These are phyloP conservation scores for Aporophyla lueneburgensis DNA, from an alignment of 2,888 invertebrate genomes.

Conservation along the genomic window DNA sequence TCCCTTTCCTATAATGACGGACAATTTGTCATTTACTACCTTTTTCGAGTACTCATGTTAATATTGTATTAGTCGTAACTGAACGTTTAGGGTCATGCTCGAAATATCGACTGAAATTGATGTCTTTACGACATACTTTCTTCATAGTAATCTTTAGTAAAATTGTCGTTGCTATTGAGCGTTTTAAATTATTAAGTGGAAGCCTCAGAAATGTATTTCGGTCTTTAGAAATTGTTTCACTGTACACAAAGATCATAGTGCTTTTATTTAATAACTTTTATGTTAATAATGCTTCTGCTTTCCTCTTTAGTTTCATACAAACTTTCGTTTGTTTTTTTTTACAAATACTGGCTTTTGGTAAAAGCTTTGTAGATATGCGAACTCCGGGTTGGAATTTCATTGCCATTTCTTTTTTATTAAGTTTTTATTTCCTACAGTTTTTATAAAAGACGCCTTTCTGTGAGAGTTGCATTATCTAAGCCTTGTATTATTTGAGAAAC, in stretches of 20 bases:
- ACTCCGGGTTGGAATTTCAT: conserved; percentile 39
- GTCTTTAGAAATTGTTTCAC: conserved; percentile 27
- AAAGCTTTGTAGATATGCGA: conserved; percentile 55
- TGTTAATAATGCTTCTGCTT: conserved; percentile 35
- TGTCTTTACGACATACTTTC: conserved; percentile 9
- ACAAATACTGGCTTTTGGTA: conserved; percentile 32
- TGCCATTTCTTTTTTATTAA: conserved; percentile 40
- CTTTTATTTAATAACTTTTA: conserved; percentile 46
- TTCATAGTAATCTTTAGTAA: conserved; percentile 5
- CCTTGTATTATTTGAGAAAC: conserved; percentile 50
- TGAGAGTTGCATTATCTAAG: conserved; percentile 48
- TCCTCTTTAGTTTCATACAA: conserved; percentile 51
- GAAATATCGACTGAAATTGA: conserved; percentile 24
- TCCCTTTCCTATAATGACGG: conserved; percentile 77
- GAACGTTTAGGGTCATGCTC: conserved; percentile 22
- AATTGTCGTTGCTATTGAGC: neutral
- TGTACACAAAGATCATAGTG: conserved; percentile 38
- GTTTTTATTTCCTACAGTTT: conserved; percentile 32
- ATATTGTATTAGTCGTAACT: conserved; percentile 45
- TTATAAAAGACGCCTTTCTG: conserved; percentile 20
- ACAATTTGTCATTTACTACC: conserved; percentile 65
- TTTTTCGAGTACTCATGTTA: conserved; percentile 51
- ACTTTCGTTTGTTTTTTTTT: conserved; percentile 49
- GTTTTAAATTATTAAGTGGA: conserved; percentile 28
- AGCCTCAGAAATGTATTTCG: conserved; percentile 18